Evolutionary conservation across 2,113 vertebrate genomes (phyloP).

Genomic region (Oncorhynchus keta): DNA sequence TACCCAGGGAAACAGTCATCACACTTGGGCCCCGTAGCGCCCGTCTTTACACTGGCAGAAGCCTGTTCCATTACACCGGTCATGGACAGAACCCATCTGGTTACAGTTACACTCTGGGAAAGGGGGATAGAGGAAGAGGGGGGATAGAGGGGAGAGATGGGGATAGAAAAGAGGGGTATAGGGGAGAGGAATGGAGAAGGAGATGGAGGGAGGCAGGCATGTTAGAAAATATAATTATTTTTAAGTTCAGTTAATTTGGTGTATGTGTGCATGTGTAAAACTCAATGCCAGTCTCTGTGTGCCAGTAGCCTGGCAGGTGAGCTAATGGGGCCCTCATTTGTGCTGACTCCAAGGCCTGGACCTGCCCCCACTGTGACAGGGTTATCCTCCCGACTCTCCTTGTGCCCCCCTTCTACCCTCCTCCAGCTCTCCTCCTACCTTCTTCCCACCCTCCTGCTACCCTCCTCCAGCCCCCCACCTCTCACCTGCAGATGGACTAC

Average conservation of each 20-base stretch:
- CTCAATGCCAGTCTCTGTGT: constrained; percentile 28
- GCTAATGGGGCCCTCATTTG: constrained; percentile 58
- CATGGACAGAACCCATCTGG: constrained; percentile 90
- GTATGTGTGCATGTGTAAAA: constrained; percentile 25
- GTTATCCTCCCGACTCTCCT: constrained; percentile 44
- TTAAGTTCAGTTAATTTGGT: not conserved
- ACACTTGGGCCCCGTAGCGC: constrained; percentile 85
- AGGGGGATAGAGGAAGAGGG: no score
- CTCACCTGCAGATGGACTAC: constrained; percentile 62
- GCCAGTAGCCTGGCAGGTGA: constrained; percentile 50
- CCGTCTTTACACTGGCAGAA: constrained; percentile 93
- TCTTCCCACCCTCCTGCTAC: not conserved
- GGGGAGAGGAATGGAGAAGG: not conserved
- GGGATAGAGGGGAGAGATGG: no score
- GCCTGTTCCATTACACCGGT: constrained; percentile 95
- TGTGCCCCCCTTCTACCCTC: constrained; percentile 19
- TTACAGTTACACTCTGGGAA: constrained; percentile 95
- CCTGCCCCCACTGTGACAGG: constrained; percentile 17
- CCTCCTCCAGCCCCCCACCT: constrained; percentile 50
- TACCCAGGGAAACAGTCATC: constrained; percentile 91
- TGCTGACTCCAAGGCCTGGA: constrained; percentile 65
- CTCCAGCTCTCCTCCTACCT: constrained; percentile 39
- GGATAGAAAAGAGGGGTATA: no score
- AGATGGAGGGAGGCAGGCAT: not conserved
- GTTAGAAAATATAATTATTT: not conserved